These are phyloP conservation scores for Scophthalmus maximus DNA, from an alignment of 2,113 vertebrate genomes.

Conservation along the genomic window DNA sequence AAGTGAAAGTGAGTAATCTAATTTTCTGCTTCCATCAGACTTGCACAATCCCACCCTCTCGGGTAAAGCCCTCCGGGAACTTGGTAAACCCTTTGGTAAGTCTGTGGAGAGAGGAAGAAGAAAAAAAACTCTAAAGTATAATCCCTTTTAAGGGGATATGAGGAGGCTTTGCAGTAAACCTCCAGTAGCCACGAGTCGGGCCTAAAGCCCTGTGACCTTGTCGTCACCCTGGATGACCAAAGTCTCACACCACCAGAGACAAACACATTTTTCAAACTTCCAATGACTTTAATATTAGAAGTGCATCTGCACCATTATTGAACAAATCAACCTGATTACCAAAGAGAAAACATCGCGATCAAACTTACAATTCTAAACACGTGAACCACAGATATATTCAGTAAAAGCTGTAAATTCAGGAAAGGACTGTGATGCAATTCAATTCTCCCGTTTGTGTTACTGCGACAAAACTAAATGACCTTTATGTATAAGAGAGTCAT, in stretches of 20 bases:
- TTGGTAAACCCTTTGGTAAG: constrained; percentile 63
- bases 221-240: constrained; percentile 55
- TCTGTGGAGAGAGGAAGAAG: constrained; percentile 33
- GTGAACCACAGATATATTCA: neutral
- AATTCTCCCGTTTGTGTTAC: neutral
- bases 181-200: constrained; percentile 37
- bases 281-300: neutral
- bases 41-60: constrained; percentile 43
- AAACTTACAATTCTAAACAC: constrained; percentile 22
- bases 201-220: constrained; percentile 52
- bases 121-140: constrained; percentile 58
- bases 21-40: constrained; percentile 75
- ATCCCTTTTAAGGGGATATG: constrained; percentile 79
- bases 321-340: constrained; percentile 8
- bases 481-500: neutral
- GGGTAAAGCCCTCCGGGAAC: constrained; percentile 59
- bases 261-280: constrained; percentile 13
- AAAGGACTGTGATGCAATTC: neutral
- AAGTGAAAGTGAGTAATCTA: constrained; percentile 67
- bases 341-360: constrained; percentile 18
- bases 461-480: neutral
- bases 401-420: neutral
- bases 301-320: constrained; percentile 19
- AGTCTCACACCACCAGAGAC: constrained; percentile 11
- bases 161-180: constrained; percentile 72